Conservation (phyloP, 2,113 vertebrate species). For the Oryzias melastigma region DNA sequence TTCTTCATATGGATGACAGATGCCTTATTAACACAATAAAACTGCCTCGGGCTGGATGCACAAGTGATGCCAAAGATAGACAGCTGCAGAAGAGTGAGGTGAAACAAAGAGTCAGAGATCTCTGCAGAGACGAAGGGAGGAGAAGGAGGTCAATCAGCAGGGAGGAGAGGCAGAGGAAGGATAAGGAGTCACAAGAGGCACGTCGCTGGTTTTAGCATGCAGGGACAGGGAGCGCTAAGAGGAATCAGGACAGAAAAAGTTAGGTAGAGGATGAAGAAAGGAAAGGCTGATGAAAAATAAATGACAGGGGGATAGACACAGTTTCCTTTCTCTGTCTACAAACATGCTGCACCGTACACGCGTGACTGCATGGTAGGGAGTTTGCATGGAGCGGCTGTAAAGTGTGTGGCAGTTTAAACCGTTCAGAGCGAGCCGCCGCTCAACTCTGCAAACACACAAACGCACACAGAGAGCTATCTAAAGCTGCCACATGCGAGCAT, state of each 20-base stretch:
- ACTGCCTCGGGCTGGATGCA: no score
- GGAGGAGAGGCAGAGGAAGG: not conserved
- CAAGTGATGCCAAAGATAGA: conserved; percentile 3
- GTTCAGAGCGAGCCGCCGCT: conserved; percentile 55
- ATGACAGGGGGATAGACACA: conserved; percentile 11
- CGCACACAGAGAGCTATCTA: conserved; percentile 29
- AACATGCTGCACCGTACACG: conserved; percentile 4
- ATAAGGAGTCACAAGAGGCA: not conserved
- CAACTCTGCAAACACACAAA: conserved; percentile 34
- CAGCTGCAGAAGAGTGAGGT: conserved; percentile 4
- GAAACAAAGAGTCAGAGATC: conserved; percentile 3
- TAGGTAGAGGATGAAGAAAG: conserved; percentile 14
- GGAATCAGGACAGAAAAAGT: not conserved
- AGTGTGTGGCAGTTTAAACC: conserved; percentile 61
- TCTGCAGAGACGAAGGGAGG: not conserved
- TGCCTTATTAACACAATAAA: no score
- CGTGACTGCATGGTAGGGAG: conserved; percentile 12
- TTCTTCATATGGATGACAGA: no score
- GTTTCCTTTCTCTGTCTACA: conserved; percentile 13
- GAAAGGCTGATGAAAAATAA: conserved; percentile 10
- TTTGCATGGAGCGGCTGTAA: conserved; percentile 10
- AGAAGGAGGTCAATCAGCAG: conserved; percentile 6
- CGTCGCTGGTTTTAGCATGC: no score
- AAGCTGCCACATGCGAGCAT: conserved; percentile 46
- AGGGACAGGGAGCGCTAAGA: no score